phyloP scores from a whole-genome alignment of 2,113 vertebrate species.

The Lophotis ruficrista region DNA sequence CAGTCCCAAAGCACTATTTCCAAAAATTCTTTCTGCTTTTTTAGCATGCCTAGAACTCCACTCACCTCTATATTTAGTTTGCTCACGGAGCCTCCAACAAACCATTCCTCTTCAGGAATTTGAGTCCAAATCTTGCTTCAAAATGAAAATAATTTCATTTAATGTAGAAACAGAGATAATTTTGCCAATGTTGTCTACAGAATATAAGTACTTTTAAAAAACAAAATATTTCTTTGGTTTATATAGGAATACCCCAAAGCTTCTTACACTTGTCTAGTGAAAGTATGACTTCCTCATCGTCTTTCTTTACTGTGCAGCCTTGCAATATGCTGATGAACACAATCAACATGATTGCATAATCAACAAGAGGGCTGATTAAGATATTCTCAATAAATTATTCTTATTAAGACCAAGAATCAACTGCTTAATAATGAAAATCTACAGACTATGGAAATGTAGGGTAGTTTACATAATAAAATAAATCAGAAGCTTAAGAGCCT shows the following conservation, averaged over 20 bases:
- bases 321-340: not conserved
- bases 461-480: not conserved
- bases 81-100: not conserved
- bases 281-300: not conserved
- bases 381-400: not conserved
- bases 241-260: not conserved
- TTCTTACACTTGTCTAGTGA: not conserved
- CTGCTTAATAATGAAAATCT: not conserved
- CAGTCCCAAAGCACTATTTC: not conserved
- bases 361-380: not conserved
- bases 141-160: not conserved
- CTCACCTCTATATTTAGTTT: not conserved
- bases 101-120: not conserved
- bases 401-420: not conserved
- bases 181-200: not conserved
- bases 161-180: not conserved
- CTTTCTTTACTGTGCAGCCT: not conserved
- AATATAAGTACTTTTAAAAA: not conserved
- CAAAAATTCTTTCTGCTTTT: not conserved
- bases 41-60: not conserved
- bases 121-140: not conserved
- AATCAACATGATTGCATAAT: not conserved
- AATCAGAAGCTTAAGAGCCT: constrained; percentile 1
- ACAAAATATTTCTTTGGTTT: not conserved
- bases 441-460: not conserved